Base-by-base conservation (phyloP, 1,140 invertebrate species). In the Ceratitis capitata region DNA sequence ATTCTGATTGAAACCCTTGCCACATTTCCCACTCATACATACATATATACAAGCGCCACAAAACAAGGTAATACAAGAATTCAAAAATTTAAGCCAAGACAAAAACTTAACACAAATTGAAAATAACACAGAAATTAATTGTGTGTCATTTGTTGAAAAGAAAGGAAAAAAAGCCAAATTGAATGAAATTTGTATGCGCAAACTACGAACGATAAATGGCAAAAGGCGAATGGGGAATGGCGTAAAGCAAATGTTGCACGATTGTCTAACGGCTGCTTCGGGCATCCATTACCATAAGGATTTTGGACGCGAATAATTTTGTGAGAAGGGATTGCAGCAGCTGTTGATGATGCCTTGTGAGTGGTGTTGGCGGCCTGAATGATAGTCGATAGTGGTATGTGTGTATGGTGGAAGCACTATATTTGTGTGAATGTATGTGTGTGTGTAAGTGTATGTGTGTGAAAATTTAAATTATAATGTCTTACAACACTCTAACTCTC, bases 61-160 rank as follows among this genome's bases (percentile, higher is more conserved):
- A n/a, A 61, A 61, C 1, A 56, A 56, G 26, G 2, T 5, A 3
- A 26, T 26, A 23, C 9, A 61, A 61, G n/a, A 61, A 16, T 19
- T 23, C 4, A 1, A n/a, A 2, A 61, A 26, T 61, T 61, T 26
- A 78, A 45, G 19, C 35, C 0, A 14, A 47, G 3, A 39, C 0
- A n/a, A 78, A 78, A 23, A 16, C 42, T 74, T 74, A 42, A 39
- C 64, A 10, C 69, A 78, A 78, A 78, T 78, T 78, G 69, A 45
- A 78, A 78, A 35, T 45, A 47, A 78, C 69, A 78, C 69, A 23
- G 39, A 78, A 78, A 78, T 78, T 78, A 78, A 78, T 78, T 78
- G 69, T 78, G 69, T 78, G 69, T 78, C 69, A 26, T 78, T 78
- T 78, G 69, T 45, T 78, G n/a, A 26, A n/a, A 78, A 32, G 45